phyloP scores from a whole-genome alignment of 35 echinoderm and acorn worm species.

The Ophioderma brevispina region DNA sequence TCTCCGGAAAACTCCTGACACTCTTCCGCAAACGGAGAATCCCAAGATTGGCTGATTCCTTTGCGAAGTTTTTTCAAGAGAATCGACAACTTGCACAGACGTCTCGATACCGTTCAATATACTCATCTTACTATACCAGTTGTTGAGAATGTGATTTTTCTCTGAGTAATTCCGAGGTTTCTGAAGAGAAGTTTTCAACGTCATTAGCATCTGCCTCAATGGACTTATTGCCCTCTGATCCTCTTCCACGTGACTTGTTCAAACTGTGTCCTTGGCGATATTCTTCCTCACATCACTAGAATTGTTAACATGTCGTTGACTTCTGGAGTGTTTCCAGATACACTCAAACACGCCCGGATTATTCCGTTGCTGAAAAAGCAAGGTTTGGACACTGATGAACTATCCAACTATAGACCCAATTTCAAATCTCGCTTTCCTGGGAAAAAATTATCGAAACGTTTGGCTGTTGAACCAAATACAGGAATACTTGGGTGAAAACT shows the following conservation, averaged over 20 bases:
- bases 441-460: constrained; percentile 49
- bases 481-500: background rate
- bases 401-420: constrained; percentile 72
- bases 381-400: constrained; percentile 21
- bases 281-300: constrained; percentile 48
- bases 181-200: background rate
- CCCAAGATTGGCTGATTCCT: background rate
- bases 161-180: background rate
- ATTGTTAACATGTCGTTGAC: constrained; percentile 46
- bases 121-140: background rate
- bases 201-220: background rate
- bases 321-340: constrained; percentile 38
- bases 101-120: background rate
- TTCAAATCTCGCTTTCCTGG: constrained; percentile 53
- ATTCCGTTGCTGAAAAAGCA: constrained; percentile 51
- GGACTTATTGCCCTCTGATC: background rate
- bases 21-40: background rate
- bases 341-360: constrained; percentile 26
- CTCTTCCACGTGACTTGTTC: background rate
- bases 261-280: background rate
- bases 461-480: constrained; percentile 39
- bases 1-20: background rate
- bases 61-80: background rate
- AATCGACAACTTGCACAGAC: background rate
- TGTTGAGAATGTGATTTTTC: background rate